These are phyloP conservation scores for Oxyruncus cristatus DNA, from an alignment of 2,113 vertebrate species.

Conservation along the genomic window DNA sequence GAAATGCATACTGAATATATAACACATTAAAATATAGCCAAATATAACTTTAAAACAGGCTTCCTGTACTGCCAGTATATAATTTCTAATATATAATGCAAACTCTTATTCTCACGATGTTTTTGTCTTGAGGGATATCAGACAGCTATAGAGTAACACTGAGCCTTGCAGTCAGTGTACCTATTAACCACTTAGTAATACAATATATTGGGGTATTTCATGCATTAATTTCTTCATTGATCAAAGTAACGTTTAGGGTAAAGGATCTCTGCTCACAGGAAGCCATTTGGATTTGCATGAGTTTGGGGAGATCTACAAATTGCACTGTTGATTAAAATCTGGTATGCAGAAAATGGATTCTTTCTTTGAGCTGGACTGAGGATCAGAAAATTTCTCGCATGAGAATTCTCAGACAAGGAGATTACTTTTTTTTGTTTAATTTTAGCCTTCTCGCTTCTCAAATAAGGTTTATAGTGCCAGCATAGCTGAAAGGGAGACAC, in stretches of 20 bases:
- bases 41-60: background rate
- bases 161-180: background rate
- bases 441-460: background rate
- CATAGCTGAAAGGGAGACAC: background rate
- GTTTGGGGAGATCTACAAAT: background rate
- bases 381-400: background rate
- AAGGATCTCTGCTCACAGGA: background rate
- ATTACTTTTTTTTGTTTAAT: background rate
- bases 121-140: background rate
- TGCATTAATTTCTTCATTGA: background rate
- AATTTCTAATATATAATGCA: background rate
- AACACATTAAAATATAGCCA: background rate
- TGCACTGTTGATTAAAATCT: background rate
- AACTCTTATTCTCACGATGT: background rate
- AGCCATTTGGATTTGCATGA: background rate
- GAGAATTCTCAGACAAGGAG: background rate
- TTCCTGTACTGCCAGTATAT: background rate
- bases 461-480: background rate
- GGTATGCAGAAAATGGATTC: background rate
- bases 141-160: background rate
- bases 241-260: background rate
- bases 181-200: background rate
- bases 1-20: background rate
- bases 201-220: background rate
- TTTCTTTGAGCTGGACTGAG: background rate